Base-by-base conservation (phyloP, 1,140 invertebrate genomes). In the Ips typographus region DNA sequence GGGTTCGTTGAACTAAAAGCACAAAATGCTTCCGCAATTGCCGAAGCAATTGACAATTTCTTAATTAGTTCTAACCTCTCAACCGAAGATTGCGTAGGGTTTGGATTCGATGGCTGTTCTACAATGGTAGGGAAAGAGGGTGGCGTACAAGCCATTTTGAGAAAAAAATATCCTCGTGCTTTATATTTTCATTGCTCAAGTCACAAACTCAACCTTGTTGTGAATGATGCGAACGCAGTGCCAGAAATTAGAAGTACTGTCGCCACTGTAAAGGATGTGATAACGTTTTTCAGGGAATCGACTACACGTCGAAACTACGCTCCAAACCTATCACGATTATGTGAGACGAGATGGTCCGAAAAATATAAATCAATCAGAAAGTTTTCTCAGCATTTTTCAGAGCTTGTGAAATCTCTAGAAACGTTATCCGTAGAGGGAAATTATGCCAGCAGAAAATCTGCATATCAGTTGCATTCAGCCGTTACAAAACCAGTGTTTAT, bases 151-250 rank as follows among this genome's bases (percentile, higher is more conserved):
- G 60, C 42, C 68, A 76, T 71, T 56, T 71, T 67, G 44, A 62
- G 62, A 72, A 44, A 78, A 74, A 69, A 76, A 71, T 71, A 65
- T 66, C 62, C 36, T 6, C 62, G 71, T 64, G 68, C 68, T 36
- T 56, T 73, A 37, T 77, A 71, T 70, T 77, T 77, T 71, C 75
- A 77, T 58, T 77, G 71, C 59, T 67, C 72, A 42, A 67, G 44
- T 7, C 73, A 78, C 61, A 77, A 66, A 62, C 55, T 77, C 41
- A 77, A 77, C 71, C 53, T 78, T 57, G 71, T 76, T n/a, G 67
- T 77, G 2, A 77, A 78, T 55, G 67, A 63, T 44, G 43, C 56
- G 38, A 69, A 69, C 40, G 2, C 36, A 38, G 36, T 61, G 2
- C 4, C 59, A 47, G 59, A 22, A 37, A 41, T 61, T 47, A 60